Percentiles rank a stretch among this genome's conserved stretches.
Evolutionary conservation across 1,140 invertebrate species (phyloP).

Genomic region (Bombus waltoni): DNA sequence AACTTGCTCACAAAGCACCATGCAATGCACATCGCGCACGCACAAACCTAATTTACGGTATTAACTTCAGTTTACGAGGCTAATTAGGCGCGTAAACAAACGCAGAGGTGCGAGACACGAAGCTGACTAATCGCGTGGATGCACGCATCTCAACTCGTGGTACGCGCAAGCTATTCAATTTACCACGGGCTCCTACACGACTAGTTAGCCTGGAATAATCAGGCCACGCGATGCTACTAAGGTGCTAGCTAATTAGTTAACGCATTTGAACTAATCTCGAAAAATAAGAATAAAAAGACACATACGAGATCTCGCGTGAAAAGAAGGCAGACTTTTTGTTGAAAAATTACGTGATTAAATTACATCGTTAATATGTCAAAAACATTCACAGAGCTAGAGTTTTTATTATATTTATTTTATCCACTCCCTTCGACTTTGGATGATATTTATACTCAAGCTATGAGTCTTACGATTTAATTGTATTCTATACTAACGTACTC

Average conservation of each 20-base stretch:
- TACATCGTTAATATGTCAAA: too few species aligned
- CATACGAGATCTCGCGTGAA: too few species aligned
- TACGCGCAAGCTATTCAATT: constrained; percentile 54
- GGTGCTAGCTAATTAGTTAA: constrained; percentile 74
- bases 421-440: too few species aligned
- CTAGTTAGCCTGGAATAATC: constrained; percentile 69
- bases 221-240: constrained; percentile 71
- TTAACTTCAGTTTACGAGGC: not conserved
- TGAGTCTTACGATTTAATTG: too few species aligned
- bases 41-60: constrained; percentile 9
- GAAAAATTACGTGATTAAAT: not conserved
- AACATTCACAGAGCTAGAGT: too few species aligned
- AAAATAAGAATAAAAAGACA: not conserved
- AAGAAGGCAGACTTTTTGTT: not conserved
- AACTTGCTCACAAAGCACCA: not conserved
- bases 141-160: not conserved
- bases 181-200: constrained; percentile 48
- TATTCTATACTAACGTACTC: too few species aligned
- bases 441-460: too few species aligned
- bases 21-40: not conserved
- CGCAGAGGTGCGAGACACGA: constrained; percentile 29
- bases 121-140: not conserved
- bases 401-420: too few species aligned
- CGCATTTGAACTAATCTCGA: constrained; percentile 46
- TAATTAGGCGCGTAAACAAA: constrained; percentile 39